Conservation (phyloP, 2,888 invertebrate species). For the Ellobium chinense region DNA sequence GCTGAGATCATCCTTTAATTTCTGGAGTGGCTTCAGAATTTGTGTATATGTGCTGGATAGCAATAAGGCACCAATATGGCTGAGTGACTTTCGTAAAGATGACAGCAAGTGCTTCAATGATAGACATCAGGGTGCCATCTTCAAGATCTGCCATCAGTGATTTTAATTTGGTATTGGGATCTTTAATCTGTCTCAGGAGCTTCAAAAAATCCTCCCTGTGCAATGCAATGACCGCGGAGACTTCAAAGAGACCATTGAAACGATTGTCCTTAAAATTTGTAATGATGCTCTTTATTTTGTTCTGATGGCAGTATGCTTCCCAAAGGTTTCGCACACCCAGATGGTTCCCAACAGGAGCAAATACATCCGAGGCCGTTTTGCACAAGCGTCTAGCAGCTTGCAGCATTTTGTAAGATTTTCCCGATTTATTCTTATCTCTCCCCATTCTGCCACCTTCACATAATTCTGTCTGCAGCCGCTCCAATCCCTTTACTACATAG, state of each 20-base stretch:
- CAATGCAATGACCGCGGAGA: neutral
- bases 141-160: neutral
- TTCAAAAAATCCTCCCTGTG: neutral
- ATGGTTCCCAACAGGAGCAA: conserved; percentile 24
- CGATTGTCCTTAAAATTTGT: conserved; percentile 27
- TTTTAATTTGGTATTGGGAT: neutral
- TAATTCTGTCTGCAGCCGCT: neutral
- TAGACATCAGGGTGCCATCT: neutral
- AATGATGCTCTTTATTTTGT: neutral
- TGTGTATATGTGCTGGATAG: neutral
- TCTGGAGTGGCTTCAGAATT: too few relatives aligned
- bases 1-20: too few relatives aligned
- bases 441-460: too few relatives aligned
- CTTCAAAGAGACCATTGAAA: conserved; percentile 33
- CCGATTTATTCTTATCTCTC: too few relatives aligned
- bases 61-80: neutral
- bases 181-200: neutral
- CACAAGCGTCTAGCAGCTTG: neutral
- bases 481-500: neutral
- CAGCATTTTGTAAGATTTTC: neutral
- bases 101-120: neutral
- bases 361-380: conserved; percentile 7
- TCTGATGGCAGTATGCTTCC: conserved; percentile 8
- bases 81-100: neutral
- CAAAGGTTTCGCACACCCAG: conserved; percentile 15